Conservation (phyloP, 2,113 vertebrate genomes). For the Hippopotamus amphibius region DNA sequence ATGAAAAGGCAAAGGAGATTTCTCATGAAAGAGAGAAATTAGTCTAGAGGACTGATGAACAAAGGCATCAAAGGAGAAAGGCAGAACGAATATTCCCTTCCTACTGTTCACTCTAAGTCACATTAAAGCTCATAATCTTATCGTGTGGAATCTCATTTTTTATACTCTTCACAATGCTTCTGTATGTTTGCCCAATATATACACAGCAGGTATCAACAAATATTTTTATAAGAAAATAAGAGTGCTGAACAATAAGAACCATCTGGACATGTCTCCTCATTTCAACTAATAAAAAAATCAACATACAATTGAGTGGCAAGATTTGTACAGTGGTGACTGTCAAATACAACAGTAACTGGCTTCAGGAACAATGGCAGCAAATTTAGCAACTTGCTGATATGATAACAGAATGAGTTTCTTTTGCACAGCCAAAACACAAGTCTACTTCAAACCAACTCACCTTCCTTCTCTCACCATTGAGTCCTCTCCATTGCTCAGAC, state of each 20-base stretch:
- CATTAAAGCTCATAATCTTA: not conserved
- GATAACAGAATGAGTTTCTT: not conserved
- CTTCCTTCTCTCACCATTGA: constrained; percentile 93
- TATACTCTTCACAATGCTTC: not conserved
- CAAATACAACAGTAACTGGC: not conserved
- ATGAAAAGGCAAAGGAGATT: not conserved
- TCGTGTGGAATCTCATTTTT: not conserved
- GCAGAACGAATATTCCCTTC: no score
- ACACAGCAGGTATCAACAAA: not conserved
- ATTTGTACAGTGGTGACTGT: not conserved
- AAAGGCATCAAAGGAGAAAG: not conserved
- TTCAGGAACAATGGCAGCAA: not conserved
- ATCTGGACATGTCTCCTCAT: not conserved
- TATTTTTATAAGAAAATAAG: not conserved
- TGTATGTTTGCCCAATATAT: not conserved
- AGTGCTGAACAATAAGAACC: not conserved
- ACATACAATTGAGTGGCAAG: not conserved
- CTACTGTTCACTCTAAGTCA: not conserved
- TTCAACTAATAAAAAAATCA: not conserved
- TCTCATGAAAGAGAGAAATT: not conserved
- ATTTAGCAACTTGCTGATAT: not conserved
- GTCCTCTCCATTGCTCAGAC: constrained; percentile 95
- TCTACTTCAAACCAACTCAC: constrained; percentile 83
- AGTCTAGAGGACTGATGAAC: not conserved
- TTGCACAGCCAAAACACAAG: not conserved